A percentile compares a stretch with the other conserved stretches of the same genome.
These are phyloP conservation scores for Batillaria attramentaria DNA, from an alignment of 1,140 invertebrate species.

Conservation along the genomic window DNA sequence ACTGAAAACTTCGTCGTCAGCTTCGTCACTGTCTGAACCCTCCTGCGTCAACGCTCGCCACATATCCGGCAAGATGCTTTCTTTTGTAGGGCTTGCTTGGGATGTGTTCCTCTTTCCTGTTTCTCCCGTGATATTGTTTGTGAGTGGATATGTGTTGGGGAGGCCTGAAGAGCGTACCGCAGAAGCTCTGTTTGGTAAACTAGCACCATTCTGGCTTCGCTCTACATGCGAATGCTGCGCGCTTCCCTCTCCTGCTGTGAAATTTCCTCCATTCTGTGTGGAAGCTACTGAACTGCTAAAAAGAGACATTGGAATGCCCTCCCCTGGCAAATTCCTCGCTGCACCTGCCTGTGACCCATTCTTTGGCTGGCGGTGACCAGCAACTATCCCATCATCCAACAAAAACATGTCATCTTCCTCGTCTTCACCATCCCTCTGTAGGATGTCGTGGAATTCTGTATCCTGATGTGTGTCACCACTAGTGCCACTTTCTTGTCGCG, in stretches of 20 bases:
- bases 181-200: not conserved
- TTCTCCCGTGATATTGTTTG: not conserved
- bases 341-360: not conserved
- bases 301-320: constrained; percentile 24
- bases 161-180: not conserved
- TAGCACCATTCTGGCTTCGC: not conserved
- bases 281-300: not conserved
- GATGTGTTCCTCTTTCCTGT: not conserved
- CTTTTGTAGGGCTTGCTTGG: not conserved
- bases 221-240: not conserved
- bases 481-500: too few relatives aligned
- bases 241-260: not conserved
- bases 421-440: not conserved
- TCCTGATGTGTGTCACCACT: not conserved
- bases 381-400: constrained; percentile 6
- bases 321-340: not conserved
- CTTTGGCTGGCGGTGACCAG: not conserved
- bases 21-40: not conserved
- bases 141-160: not conserved
- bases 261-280: not conserved
- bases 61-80: constrained; percentile 18
- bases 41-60: not conserved
- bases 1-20: constrained; percentile 11
- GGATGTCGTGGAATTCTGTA: not conserved
- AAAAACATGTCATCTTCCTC: constrained; percentile 23